These are phyloP conservation scores for Uloborus diversus DNA, from an alignment of 1,140 invertebrate species.

Conservation along the genomic window DNA sequence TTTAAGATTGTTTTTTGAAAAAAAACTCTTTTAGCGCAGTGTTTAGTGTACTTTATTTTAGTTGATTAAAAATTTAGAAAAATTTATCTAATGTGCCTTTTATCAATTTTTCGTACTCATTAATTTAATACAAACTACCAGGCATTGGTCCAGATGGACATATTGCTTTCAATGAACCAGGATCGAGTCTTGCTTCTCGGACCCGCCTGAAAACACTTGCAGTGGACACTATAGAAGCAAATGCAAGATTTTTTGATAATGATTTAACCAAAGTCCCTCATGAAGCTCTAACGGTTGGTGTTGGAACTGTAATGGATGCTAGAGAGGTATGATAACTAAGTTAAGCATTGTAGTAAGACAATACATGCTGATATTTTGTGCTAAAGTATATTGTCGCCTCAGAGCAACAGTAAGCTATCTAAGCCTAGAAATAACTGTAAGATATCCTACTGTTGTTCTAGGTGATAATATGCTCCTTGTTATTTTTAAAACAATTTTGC, in stretches of 20 bases:
- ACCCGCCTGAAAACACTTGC: slow-evolving; percentile 97
- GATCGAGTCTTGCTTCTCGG: slow-evolving; percentile 85
- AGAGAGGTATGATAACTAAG: slow-evolving; percentile 75
- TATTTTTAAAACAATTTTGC: too few species aligned
- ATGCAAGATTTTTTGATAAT: slow-evolving; percentile 96
- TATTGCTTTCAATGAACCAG: slow-evolving; percentile 99
- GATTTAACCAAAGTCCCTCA: slow-evolving; percentile 92
- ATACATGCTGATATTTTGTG: neutral
- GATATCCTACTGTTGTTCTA: too few species aligned
- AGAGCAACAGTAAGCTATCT: too few species aligned
- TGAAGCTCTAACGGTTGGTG: slow-evolving; percentile 95
- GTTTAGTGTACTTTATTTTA: too few species aligned
- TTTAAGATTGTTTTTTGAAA: too few species aligned
- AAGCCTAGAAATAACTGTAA: too few species aligned
- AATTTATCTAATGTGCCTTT: too few species aligned
- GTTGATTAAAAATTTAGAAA: too few species aligned
- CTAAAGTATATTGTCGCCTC: neutral
- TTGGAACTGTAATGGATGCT: slow-evolving; percentile 99
- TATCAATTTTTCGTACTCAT: slow-evolving; percentile 10
- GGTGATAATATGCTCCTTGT: too few species aligned
- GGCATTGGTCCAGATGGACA: slow-evolving; percentile 99
- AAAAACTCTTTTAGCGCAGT: too few species aligned
- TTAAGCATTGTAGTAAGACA: neutral
- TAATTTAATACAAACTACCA: too few species aligned
- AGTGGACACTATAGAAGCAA: slow-evolving; percentile 95